Evolutionary conservation across 2,888 invertebrate species (phyloP).

Genomic region (Tortricodes alternella): DNA sequence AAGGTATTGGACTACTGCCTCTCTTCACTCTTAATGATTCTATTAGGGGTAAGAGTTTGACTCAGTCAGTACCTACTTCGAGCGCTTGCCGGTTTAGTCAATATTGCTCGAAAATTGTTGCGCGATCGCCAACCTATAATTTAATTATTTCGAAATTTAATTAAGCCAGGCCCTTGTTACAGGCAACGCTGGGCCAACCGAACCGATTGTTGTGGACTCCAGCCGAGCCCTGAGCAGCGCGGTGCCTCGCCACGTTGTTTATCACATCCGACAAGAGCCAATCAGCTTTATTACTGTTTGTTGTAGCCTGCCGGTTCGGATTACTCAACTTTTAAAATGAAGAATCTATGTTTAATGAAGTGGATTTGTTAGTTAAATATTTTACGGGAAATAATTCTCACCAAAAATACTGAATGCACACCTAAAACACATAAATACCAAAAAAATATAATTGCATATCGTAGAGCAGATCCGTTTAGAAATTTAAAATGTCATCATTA

Average conservation of each 20-base stretch:
- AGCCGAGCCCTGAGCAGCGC: too few species aligned
- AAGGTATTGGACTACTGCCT: conserved; percentile 29
- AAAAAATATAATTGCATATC: too few species aligned
- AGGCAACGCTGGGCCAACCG: conserved; percentile 38
- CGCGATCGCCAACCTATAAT: conserved; percentile 61
- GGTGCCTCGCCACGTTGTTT: too few species aligned
- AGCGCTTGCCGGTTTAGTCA: conserved; percentile 51
- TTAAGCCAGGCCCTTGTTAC: conserved; percentile 47
- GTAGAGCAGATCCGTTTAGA: too few species aligned
- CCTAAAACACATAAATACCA: too few species aligned
- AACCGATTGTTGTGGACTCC: conserved; percentile 1
- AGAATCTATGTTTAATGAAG: too few species aligned
- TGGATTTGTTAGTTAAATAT: too few species aligned
- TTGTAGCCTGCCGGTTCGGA: neutral
- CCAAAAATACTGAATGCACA: too few species aligned
- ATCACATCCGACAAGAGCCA: neutral
- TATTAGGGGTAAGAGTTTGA: conserved; percentile 55
- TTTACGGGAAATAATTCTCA: too few species aligned
- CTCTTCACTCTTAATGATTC: conserved; percentile 48
- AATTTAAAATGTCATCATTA: too few species aligned
- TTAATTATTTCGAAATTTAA: conserved; percentile 61
- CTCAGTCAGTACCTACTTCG: conserved; percentile 39
- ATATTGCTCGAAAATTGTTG: conserved; percentile 68
- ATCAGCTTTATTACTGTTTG: neutral
- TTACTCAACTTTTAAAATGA: too few species aligned